A percentile compares a stretch with the other conserved stretches of the same genome.
Conservation (phyloP, 2,113 vertebrate species). For the Stigmatopora argus region DNA sequence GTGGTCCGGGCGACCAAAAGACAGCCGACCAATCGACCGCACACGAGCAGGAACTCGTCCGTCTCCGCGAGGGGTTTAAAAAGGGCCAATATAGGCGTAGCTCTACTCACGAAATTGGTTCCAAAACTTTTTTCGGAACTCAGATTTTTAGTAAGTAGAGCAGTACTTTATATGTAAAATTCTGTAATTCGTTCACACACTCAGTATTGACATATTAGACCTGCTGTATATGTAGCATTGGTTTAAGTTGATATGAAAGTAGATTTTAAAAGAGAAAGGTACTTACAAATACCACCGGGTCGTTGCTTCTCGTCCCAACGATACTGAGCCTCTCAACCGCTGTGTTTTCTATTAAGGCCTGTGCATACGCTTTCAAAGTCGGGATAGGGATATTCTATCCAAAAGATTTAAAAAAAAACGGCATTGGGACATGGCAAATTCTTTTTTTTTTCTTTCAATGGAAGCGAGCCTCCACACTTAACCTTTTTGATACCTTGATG, state of each 20-base stretch:
- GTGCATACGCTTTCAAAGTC: conserved; percentile 85
- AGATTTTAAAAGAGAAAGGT: background rate
- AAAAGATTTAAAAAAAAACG: conserved; percentile 7
- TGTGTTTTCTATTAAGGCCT: conserved; percentile 82
- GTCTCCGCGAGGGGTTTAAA: too few species aligned
- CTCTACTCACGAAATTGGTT: too few species aligned
- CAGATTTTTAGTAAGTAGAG: too few species aligned
- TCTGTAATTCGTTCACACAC: too few species aligned
- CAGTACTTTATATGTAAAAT: too few species aligned
- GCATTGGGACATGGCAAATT: background rate
- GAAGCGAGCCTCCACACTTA: background rate
- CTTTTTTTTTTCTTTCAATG: background rate
- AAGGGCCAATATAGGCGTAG: too few species aligned
- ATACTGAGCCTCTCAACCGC: conserved; percentile 92
- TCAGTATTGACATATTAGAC: too few species aligned
- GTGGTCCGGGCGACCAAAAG: too few species aligned
- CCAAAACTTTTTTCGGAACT: too few species aligned
- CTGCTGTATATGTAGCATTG: too few species aligned
- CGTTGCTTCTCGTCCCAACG: conserved; percentile 91
- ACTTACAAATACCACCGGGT: conserved; percentile 91
- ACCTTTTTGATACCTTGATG: conserved; percentile 75
- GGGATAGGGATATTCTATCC: conserved; percentile 88
- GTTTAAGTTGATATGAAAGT: background rate
- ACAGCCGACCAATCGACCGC: too few species aligned
- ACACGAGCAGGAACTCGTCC: too few species aligned